Evolutionary conservation across 2,888 invertebrate genomes (phyloP), one percentile per base, ranked within the genome.

Genomic region (Hyalella azteca): DNA sequence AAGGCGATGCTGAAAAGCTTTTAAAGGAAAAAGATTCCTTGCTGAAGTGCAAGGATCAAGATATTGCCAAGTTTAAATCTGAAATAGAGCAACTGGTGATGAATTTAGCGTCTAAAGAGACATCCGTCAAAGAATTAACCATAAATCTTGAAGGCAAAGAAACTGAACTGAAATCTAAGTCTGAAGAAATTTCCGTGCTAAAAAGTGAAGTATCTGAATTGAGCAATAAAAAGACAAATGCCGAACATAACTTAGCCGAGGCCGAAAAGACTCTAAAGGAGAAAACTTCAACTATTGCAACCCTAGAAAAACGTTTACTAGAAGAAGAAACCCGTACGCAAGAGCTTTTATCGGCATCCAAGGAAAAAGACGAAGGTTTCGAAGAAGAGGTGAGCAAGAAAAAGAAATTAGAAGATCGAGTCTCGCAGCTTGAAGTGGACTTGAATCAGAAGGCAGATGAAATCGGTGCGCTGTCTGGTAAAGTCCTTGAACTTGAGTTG

Each of bases 291-390:
- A 36, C 32, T 36, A 19, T 66, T 5, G 36, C 9, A 36, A 36
- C 22, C 19, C 36, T 66, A 3, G 36, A 36, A 19, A 32, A 66
- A 36, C 22, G 66, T 36, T 32, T 66, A 22, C 19, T 36, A 36
- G 29, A 32, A 36, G 11, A 75, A 75, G 36, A 26, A 3, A 59
- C 39, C 2, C 79, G 79, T 22, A 54, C 79, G 13, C 59, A 49
- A 48, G 41, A 79, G 45, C 32, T 79, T 26, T 73, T 79, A 48
- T 79, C 78, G 15, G 29, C 77, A 19, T 39, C 79, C 13, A 40
- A 49, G 29, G 50, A 13, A 29, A 49, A 54, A 36, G 77, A 77
- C 50, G 77, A 77, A 54, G 50, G 49, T 29, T 54, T 77, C 39
- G 77, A 77, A 19, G 54, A 77, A 36, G 49, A 77, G 49, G 22